phyloP scores from a whole-genome alignment of 2,113 vertebrate species.

The Solea solea region DNA sequence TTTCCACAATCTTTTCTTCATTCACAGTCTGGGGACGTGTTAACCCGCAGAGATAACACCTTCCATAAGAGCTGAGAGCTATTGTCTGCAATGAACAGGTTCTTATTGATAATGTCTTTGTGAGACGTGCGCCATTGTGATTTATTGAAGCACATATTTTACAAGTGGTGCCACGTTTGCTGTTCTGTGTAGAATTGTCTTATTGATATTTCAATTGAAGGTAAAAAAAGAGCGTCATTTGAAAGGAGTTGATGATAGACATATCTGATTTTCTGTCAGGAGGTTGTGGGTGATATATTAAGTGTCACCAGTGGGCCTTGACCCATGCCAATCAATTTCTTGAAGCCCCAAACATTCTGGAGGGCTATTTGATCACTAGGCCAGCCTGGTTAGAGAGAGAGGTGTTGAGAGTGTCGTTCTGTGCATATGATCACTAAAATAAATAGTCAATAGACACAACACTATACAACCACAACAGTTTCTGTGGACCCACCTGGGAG shows the following conservation, averaged over 20 bases:
- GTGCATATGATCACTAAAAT: neutral
- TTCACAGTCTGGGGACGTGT: slow-evolving; percentile 49
- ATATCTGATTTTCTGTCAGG: slow-evolving; percentile 39
- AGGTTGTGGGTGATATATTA: slow-evolving; percentile 44
- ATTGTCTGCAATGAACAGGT: slow-evolving; percentile 40
- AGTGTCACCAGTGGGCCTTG: slow-evolving; percentile 28
- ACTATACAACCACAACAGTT: too few relatives aligned
- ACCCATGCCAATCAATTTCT: slow-evolving; percentile 36
- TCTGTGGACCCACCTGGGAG: too few relatives aligned
- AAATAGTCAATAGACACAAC: neutral
- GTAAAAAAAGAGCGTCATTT: neutral
- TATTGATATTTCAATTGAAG: neutral
- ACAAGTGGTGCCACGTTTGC: neutral
- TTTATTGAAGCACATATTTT: slow-evolving; percentile 3
- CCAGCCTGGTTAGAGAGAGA: slow-evolving; percentile 7
- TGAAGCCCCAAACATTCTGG: slow-evolving; percentile 4
- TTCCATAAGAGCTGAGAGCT: slow-evolving; percentile 33
- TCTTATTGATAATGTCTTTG: slow-evolving; percentile 21
- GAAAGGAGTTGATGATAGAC: neutral
- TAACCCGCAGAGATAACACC: slow-evolving; percentile 48
- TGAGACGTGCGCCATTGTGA: neutral
- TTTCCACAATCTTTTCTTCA: slow-evolving; percentile 14
- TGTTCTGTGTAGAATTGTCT: neutral
- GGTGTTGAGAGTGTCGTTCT: slow-evolving; percentile 6
- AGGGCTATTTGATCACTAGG: slow-evolving; percentile 45